Percentiles rank a stretch among this genome's conserved stretches.
Conservation (phyloP, 2,888 invertebrate genomes). For the Tridacna crocea region DNA sequence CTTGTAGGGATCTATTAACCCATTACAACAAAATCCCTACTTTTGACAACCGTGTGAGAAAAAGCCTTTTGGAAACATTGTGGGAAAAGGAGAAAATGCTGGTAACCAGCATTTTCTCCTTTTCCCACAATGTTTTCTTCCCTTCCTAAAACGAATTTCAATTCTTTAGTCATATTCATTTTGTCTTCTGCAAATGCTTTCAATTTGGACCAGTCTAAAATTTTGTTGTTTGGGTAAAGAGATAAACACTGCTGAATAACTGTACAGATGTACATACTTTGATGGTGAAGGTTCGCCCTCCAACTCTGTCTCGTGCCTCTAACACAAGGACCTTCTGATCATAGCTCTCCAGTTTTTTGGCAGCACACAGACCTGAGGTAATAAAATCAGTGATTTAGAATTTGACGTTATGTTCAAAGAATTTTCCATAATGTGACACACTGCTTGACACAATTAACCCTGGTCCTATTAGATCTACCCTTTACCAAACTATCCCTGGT, state of each 20-base stretch:
- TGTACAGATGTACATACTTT: conserved; percentile 38
- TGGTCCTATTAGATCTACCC: too few species aligned
- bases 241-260: too few species aligned
- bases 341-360: conserved; percentile 63
- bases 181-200: not conserved
- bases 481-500: too few species aligned
- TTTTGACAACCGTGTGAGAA: too few species aligned
- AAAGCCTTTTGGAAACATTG: not conserved
- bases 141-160: too few species aligned
- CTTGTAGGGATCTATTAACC: too few species aligned
- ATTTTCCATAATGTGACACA: not conserved
- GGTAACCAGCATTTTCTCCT: not conserved
- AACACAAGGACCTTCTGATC: conserved; percentile 67
- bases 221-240: not conserved
- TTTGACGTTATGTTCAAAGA: not conserved
- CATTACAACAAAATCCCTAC: too few species aligned
- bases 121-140: not conserved
- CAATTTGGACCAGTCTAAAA: not conserved
- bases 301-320: conserved; percentile 73
- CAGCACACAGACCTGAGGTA: conserved; percentile 64
- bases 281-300: conserved; percentile 68
- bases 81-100: conserved; percentile 2
- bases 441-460: not conserved
- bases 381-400: not conserved
- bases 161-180: too few species aligned